Evolutionary conservation across 1,140 invertebrate species (phyloP).

Genomic region (Sycophila sp.): DNA sequence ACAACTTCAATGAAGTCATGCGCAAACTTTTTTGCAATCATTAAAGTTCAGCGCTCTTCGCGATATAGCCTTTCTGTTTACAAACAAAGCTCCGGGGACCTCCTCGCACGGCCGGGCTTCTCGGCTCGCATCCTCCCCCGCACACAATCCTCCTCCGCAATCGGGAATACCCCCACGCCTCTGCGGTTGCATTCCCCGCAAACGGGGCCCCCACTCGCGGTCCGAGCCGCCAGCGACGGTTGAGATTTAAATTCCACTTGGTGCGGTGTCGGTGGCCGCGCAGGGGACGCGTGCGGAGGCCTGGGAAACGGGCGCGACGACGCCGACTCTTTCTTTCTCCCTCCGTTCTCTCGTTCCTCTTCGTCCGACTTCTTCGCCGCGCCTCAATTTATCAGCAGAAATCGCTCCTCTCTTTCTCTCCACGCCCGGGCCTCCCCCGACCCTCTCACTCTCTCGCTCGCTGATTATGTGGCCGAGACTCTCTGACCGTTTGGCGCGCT

Average conservation of each 20-base stretch:
- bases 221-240: slow-evolving; percentile 50
- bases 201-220: slow-evolving; percentile 15
- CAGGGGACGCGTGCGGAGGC: slow-evolving; percentile 29
- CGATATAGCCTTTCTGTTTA: slow-evolving; percentile 26
- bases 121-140: neutral
- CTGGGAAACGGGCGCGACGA: slow-evolving; percentile 44
- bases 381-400: slow-evolving; percentile 32
- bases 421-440: neutral
- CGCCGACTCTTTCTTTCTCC: slow-evolving; percentile 22
- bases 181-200: slow-evolving; percentile 20
- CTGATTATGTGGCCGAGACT: slow-evolving; percentile 7
- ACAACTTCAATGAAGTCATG: no score
- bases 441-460: neutral
- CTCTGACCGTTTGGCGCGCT: neutral
- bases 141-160: neutral
- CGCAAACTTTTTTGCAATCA: neutral
- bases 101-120: neutral
- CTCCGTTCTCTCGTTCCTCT: neutral
- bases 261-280: slow-evolving; percentile 40
- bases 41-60: neutral
- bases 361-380: slow-evolving; percentile 14
- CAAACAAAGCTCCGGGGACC: no score
- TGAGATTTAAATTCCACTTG: slow-evolving; percentile 61
- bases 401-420: neutral
- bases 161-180: neutral